Evolutionary conservation across 2,797 vertebrate species (phyloP).

Genomic region (Sphenopsis melanotis): DNA sequence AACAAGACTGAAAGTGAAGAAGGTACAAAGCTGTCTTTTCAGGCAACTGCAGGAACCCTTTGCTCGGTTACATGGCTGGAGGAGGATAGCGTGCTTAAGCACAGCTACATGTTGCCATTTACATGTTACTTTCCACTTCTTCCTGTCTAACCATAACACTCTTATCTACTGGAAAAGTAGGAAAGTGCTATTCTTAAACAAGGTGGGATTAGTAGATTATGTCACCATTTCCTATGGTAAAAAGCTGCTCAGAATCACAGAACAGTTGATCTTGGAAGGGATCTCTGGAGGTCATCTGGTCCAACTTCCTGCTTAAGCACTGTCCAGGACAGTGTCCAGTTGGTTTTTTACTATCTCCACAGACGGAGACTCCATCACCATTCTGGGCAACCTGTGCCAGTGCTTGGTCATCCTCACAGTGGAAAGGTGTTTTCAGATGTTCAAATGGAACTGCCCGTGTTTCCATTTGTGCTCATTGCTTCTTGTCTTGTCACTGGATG

Average conservation of each 20-base stretch:
- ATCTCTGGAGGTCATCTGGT: neutral
- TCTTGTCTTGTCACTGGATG: neutral
- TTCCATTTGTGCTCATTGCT: neutral
- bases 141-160: accelerated
- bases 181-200: neutral
- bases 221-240: neutral
- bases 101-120: neutral
- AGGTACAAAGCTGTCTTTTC: neutral
- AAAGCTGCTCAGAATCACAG: neutral
- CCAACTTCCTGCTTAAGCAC: neutral
- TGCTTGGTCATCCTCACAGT: neutral
- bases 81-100: neutral
- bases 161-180: neutral
- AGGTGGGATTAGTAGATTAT: neutral
- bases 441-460: neutral
- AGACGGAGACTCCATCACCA: neutral
- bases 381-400: neutral
- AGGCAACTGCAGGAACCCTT: neutral
- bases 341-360: neutral
- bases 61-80: neutral
- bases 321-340: neutral
- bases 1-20: neutral
- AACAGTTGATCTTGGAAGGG: neutral
- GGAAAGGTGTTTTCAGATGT: neutral
- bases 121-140: neutral